Evolutionary conservation across 2,888 invertebrate species (phyloP).

Genomic region (Syrista parreyssii): DNA sequence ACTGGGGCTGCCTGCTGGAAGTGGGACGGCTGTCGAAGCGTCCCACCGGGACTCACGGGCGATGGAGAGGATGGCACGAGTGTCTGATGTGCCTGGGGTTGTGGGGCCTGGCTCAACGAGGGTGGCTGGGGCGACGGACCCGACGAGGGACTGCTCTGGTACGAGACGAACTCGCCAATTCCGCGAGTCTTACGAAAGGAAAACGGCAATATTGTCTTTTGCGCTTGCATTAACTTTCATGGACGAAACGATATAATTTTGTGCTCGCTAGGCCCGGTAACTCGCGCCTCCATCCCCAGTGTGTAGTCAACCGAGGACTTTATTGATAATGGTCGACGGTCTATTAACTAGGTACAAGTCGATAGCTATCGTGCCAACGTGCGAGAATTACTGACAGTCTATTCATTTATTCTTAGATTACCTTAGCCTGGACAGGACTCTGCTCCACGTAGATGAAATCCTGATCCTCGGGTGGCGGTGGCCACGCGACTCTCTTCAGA

Average conservation of each 20-base stretch:
- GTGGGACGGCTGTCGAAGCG: conserved; percentile 55
- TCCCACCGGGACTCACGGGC: conserved; percentile 59
- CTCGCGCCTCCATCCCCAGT: not conserved
- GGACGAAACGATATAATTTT: not conserved
- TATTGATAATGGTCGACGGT: not conserved
- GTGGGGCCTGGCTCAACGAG: conserved; percentile 35
- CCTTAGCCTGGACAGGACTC: conserved; percentile 71
- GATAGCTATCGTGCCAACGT: not conserved
- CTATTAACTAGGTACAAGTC: not conserved
- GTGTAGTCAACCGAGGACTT: not conserved
- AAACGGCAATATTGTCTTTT: conserved; percentile 13
- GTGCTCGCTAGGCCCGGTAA: not conserved
- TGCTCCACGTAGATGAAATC: conserved; percentile 71
- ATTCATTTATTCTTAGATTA: conserved; percentile 50
- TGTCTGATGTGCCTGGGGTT: conserved; percentile 30
- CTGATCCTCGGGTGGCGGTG: conserved; percentile 78
- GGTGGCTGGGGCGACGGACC: conserved; percentile 52
- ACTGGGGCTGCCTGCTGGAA: conserved; percentile 49
- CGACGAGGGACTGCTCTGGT: conserved; percentile 56
- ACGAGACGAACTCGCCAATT: conserved; percentile 54
- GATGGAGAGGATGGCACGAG: conserved; percentile 47
- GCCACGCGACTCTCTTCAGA: conserved; percentile 89
- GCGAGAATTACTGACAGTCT: not conserved
- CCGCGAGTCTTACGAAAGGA: conserved; percentile 55
- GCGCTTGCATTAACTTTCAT: not conserved